phyloP scores from a whole-genome alignment of 1,140 invertebrate genomes.

The Limonius californicus region DNA sequence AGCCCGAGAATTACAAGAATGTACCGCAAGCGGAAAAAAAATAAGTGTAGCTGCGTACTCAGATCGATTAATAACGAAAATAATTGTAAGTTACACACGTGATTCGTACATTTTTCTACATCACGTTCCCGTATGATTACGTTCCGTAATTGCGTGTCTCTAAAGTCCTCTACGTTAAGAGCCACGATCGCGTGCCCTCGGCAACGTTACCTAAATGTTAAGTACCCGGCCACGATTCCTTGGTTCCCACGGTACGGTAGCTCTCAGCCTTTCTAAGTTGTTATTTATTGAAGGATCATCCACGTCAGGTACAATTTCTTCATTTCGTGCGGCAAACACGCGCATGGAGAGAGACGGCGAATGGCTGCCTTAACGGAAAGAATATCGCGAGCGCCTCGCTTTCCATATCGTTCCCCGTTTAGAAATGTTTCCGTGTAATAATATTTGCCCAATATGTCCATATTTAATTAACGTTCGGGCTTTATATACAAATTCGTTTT shows the following conservation, averaged over 20 bases:
- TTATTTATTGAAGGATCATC: slow-evolving; percentile 23
- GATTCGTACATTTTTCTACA: slow-evolving; percentile 10
- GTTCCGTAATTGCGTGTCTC: slow-evolving; percentile 19
- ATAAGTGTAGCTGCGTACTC: background rate
- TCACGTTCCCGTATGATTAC: slow-evolving; percentile 1
- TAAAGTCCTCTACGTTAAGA: slow-evolving; percentile 17
- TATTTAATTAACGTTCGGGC: background rate
- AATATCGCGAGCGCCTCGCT: background rate
- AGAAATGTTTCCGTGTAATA: background rate
- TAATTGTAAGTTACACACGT: slow-evolving; percentile 14
- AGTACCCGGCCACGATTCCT: slow-evolving; percentile 32
- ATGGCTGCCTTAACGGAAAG: background rate
- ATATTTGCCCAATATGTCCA: background rate
- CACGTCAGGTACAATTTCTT: background rate
- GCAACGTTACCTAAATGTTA: slow-evolving; percentile 37
- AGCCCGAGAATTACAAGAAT: too few species aligned
- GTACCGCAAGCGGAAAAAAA: background rate
- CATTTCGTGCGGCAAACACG: background rate
- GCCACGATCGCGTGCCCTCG: slow-evolving; percentile 16
- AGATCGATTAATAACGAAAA: slow-evolving; percentile 15
- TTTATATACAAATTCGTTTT: background rate
- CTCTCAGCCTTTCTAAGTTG: slow-evolving; percentile 34
- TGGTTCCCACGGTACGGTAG: slow-evolving; percentile 35
- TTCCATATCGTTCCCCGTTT: too few species aligned
- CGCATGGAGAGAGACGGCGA: background rate